These are phyloP conservation scores for Trissoscelio sp. DNA, from an alignment of 2,888 invertebrate genomes.

Conservation along the genomic window DNA sequence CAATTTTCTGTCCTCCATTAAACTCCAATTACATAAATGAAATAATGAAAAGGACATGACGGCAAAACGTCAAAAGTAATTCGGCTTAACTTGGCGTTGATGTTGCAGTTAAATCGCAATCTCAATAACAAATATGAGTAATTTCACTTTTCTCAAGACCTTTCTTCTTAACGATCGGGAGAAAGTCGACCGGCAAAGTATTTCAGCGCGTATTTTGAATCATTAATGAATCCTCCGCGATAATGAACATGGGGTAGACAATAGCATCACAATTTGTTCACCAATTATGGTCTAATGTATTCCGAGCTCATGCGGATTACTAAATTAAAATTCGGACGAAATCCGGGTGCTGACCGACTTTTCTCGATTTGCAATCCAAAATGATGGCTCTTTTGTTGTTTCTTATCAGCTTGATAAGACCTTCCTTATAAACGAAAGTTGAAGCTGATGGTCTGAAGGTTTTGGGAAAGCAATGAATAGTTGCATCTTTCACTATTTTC, in stretches of 20 bases:
- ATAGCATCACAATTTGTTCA: conserved; percentile 49
- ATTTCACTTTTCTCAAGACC: conserved; percentile 70
- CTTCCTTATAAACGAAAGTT: conserved; percentile 22
- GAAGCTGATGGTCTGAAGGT: background rate
- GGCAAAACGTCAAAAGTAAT: conserved; percentile 16
- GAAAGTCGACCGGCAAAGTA: conserved; percentile 67
- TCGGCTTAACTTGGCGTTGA: conserved; percentile 29
- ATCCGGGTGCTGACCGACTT: conserved; percentile 41
- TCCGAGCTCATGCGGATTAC: background rate
- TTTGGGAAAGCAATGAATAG: conserved; percentile 37
- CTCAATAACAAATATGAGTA: conserved; percentile 66
- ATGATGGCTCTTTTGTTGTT: too few species aligned
- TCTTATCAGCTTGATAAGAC: background rate
- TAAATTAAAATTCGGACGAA: conserved; percentile 1
- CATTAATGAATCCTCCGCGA: conserved; percentile 52
- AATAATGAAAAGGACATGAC: conserved; percentile 2
- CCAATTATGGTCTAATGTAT: conserved; percentile 52
- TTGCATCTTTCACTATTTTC: conserved; percentile 49
- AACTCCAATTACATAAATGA: conserved; percentile 12
- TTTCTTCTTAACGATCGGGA: conserved; percentile 67
- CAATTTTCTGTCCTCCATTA: too few species aligned
- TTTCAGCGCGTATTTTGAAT: conserved; percentile 68
- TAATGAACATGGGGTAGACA: conserved; percentile 48
- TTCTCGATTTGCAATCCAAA: background rate
- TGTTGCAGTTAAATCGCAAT: conserved; percentile 66